phyloP scores from a whole-genome alignment of 2,888 invertebrate genomes.

The Mimachlamys varia region DNA sequence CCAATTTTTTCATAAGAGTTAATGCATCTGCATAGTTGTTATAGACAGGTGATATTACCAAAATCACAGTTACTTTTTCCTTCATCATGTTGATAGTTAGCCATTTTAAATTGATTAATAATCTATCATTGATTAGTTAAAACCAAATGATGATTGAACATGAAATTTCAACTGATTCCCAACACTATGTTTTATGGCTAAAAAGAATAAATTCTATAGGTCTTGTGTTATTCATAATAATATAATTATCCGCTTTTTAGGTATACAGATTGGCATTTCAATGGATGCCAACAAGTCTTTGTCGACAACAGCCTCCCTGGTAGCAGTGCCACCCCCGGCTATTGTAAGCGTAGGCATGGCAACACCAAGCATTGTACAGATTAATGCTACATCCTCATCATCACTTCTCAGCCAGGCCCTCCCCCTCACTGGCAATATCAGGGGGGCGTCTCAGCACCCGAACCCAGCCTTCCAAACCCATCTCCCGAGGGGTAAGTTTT shows the following conservation, averaged over 20 bases:
- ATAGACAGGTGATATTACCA: too few relatives aligned
- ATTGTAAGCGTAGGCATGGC: slow-evolving; percentile 29
- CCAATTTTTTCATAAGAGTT: too few relatives aligned
- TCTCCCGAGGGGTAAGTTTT: slow-evolving; percentile 49
- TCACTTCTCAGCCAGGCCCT: slow-evolving; percentile 44
- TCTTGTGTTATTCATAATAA: too few relatives aligned
- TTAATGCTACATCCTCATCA: slow-evolving; percentile 46
- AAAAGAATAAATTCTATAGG: too few relatives aligned
- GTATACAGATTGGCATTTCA: slow-evolving; percentile 23
- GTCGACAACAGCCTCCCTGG: slow-evolving; percentile 36
- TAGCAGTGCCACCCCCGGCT: slow-evolving; percentile 24
- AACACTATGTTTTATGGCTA: too few relatives aligned
- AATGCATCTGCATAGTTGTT: too few relatives aligned
- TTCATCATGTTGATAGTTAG: too few relatives aligned
- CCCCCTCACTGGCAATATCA: neutral
- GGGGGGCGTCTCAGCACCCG: neutral
- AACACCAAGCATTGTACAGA: slow-evolving; percentile 51
- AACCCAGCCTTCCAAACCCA: slow-evolving; percentile 46
- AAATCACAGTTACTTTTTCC: too few relatives aligned
- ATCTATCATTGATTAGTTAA: too few relatives aligned
- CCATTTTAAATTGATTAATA: too few relatives aligned
- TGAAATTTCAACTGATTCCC: too few relatives aligned
- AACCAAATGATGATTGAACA: too few relatives aligned
- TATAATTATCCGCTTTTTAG: neutral
- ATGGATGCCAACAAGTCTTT: neutral